Conservation (phyloP, 2,888 invertebrate species). For the Heteromyza rotundicornis region DNA sequence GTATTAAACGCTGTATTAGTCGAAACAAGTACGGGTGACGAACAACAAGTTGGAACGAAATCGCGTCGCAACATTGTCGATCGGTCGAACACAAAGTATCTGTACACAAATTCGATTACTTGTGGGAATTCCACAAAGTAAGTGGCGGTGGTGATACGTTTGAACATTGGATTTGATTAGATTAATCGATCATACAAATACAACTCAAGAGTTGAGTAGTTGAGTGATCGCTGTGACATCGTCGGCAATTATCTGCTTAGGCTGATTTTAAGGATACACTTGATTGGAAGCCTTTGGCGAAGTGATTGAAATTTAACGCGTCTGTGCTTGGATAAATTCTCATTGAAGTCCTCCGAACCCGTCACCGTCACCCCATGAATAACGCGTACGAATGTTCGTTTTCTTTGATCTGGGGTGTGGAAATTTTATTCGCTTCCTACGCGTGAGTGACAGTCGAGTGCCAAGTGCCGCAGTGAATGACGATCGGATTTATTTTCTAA, state of each 20-base stretch:
- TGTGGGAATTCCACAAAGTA: neutral
- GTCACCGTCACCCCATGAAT: neutral
- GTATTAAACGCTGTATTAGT: slow-evolving; percentile 45
- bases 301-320: neutral
- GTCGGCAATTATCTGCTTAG: no score
- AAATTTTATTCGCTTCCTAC: slow-evolving; percentile 1
- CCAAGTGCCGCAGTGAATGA: neutral
- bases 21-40: slow-evolving; percentile 56
- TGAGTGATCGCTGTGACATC: no score
- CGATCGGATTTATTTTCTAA: neutral
- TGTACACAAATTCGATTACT: neutral
- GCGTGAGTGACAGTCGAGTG: neutral
- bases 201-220: no score
- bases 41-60: slow-evolving; percentile 52
- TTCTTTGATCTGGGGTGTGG: neutral
- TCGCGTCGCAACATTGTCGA: slow-evolving; percentile 17
- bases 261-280: slow-evolving; percentile 8
- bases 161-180: no score
- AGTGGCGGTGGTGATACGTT: neutral
- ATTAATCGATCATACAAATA: no score
- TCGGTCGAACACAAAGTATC: no score
- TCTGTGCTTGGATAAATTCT: slow-evolving; percentile 3
- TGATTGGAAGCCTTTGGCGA: neutral
- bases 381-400: no score
- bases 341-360: neutral